These are phyloP conservation scores for Quadroppia sp. DNA, from an alignment of 2,888 invertebrate genomes.

Conservation along the genomic window DNA sequence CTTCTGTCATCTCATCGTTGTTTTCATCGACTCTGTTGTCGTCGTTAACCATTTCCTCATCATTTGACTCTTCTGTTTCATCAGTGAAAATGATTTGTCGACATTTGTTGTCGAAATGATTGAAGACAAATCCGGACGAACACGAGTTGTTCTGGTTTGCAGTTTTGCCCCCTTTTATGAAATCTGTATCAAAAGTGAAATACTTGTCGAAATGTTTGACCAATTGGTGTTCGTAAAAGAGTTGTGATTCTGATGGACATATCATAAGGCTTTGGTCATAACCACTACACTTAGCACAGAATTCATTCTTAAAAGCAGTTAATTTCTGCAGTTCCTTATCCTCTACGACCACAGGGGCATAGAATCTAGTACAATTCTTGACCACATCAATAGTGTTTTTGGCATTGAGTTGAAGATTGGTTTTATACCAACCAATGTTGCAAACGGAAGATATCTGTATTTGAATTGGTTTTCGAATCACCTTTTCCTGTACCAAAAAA, in stretches of 20 bases:
- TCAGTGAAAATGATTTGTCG: background rate
- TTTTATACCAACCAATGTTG: constrained; percentile 39
- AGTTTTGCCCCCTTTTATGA: background rate
- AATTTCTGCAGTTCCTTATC: constrained; percentile 24
- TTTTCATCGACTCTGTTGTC: background rate
- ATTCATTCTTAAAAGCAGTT: constrained; percentile 35
- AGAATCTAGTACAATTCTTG: constrained; percentile 30
- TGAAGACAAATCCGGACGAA: background rate
- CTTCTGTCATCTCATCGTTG: background rate
- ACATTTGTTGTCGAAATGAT: constrained; percentile 8
- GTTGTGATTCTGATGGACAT: constrained; percentile 22
- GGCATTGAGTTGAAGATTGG: background rate
- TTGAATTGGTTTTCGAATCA: constrained; percentile 37
- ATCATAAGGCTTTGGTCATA: background rate
- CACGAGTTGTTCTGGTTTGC: background rate
- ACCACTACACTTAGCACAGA: constrained; percentile 36
- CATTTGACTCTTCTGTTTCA: background rate
- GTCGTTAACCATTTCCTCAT: background rate
- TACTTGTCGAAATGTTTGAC: constrained; percentile 3
- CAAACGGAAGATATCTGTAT: background rate
- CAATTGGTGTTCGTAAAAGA: background rate
- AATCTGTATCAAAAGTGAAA: constrained; percentile 25
- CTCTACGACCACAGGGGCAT: constrained; percentile 33
- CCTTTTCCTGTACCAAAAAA: constrained; percentile 30
- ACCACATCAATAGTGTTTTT: background rate